Conservation (phyloP, 2,113 vertebrate genomes). For the Columba livia region DNA sequence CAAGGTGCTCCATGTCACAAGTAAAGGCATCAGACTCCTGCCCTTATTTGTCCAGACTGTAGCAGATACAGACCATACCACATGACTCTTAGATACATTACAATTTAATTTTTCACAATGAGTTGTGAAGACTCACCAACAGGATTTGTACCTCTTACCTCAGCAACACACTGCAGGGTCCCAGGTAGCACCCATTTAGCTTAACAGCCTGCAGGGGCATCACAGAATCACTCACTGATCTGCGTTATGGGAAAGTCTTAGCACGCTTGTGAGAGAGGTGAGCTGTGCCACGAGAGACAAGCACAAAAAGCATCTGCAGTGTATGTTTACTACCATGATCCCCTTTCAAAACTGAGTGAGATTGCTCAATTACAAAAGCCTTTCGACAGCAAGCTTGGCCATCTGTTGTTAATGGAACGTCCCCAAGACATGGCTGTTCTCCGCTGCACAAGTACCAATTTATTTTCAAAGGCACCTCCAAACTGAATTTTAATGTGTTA, state of each 20-base stretch:
- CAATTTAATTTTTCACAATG: neutral
- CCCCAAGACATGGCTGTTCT: neutral
- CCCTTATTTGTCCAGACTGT: neutral
- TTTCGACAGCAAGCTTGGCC: neutral
- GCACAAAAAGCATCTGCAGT: neutral
- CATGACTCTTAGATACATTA: neutral
- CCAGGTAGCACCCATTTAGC: neutral
- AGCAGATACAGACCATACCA: neutral
- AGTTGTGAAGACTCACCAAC: neutral
- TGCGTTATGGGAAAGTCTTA: neutral
- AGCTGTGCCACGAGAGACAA: neutral
- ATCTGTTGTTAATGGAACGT: constrained; percentile 15
- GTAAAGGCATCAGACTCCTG: neutral
- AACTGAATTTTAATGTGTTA: neutral
- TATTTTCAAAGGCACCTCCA: neutral
- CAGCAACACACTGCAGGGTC: neutral
- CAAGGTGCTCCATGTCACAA: neutral
- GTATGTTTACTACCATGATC: neutral
- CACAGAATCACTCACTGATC: neutral
- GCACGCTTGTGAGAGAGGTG: neutral
- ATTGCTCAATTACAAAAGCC: neutral
- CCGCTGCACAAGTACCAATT: neutral
- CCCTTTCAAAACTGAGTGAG: neutral
- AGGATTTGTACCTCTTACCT: neutral
- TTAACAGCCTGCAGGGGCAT: neutral